Percentiles rank a stretch among this genome's conserved stretches.
phyloP scores from a whole-genome alignment of 2,797 vertebrate species.

The Anniella stebbinsi region DNA sequence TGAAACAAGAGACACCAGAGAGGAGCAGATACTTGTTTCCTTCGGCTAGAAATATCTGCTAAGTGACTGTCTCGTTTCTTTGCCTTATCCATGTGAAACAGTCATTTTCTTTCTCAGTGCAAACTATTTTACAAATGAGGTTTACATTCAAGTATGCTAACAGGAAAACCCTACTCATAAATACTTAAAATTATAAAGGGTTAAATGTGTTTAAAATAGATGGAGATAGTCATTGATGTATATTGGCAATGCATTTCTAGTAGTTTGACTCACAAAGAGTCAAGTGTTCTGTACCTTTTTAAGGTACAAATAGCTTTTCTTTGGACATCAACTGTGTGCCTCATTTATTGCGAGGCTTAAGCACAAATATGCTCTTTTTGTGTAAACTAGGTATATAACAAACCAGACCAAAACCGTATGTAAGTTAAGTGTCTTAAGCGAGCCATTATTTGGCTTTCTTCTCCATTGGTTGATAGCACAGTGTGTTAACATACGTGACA shows the following conservation, averaged over 20 bases:
- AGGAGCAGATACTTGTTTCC: no score
- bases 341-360: slow-evolving; percentile 58
- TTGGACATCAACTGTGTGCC: slow-evolving; percentile 51
- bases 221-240: slow-evolving; percentile 56
- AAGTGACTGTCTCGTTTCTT: slow-evolving; percentile 38
- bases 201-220: slow-evolving; percentile 40
- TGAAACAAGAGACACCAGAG: not conserved
- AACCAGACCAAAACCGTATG: slow-evolving; percentile 53
- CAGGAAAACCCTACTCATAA: not conserved
- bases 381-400: slow-evolving; percentile 23
- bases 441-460: slow-evolving; percentile 7
- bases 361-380: slow-evolving; percentile 48
- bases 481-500: slow-evolving; percentile 44
- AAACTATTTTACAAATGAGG: slow-evolving; percentile 2
- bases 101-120: slow-evolving; percentile 14
- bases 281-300: slow-evolving; percentile 63
- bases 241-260: slow-evolving; percentile 41
- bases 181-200: not conserved
- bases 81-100: slow-evolving; percentile 48
- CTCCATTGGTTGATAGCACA: slow-evolving; percentile 42
- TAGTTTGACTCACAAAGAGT: slow-evolving; percentile 63
- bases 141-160: not conserved
- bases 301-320: slow-evolving; percentile 53
- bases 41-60: not conserved
- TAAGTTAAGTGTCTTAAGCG: slow-evolving; percentile 15